These are phyloP conservation scores for Iselma pallidipennis DNA, from an alignment of 2,888 invertebrate genomes.

Conservation along the genomic window DNA sequence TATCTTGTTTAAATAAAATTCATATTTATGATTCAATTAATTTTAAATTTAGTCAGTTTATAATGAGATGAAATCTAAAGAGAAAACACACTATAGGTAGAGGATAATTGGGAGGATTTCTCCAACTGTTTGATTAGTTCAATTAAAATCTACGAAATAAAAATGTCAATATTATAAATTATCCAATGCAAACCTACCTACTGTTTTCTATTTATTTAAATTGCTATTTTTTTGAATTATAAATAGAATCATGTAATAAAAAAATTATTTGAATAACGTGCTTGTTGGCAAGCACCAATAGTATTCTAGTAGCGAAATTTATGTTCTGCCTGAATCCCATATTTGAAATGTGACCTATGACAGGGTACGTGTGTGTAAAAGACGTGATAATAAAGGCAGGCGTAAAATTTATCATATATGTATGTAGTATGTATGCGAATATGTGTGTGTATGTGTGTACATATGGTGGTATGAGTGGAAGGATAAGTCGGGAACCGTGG, in stretches of 20 bases:
- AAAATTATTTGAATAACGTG: no score
- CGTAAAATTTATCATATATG: constrained; percentile 32
- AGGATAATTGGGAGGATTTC: background rate
- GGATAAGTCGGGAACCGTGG: constrained; percentile 28
- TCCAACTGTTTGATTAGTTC: background rate
- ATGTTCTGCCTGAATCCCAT: background rate
- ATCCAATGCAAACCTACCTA: no score
- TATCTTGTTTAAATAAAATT: background rate
- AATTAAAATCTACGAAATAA: background rate
- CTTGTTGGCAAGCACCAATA: no score
- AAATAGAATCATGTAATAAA: no score
- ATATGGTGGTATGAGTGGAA: background rate
- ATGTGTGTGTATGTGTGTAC: background rate
- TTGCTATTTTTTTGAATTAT: background rate
- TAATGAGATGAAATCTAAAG: background rate
- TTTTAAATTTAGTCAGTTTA: background rate
- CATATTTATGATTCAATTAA: constrained; percentile 2
- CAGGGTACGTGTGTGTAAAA: constrained; percentile 1
- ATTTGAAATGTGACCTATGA: constrained; percentile 18
- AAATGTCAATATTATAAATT: no score
- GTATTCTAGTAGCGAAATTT: background rate
- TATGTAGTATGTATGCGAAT: constrained; percentile 20
- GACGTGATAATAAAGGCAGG: constrained; percentile 19
- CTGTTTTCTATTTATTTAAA: no score
- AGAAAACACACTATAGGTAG: no score